Conservation (phyloP, 1,140 invertebrate species). For the Campodea augens region DNA sequence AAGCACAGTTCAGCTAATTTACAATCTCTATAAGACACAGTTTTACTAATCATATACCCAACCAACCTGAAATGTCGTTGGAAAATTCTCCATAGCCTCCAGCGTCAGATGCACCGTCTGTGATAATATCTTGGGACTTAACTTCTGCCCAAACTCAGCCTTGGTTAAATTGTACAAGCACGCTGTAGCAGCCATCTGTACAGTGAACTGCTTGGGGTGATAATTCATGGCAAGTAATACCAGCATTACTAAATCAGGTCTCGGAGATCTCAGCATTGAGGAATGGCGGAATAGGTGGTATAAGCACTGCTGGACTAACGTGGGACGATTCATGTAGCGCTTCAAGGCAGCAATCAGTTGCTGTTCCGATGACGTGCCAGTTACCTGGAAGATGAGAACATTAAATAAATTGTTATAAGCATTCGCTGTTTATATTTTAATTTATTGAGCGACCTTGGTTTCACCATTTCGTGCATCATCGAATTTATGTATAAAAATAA, state of each 20-base stretch:
- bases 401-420: too few species aligned
- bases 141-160: slow-evolving; percentile 38
- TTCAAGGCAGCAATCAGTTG: slow-evolving; percentile 42
- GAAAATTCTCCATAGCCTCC: slow-evolving; percentile 50
- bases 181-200: slow-evolving; percentile 63
- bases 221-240: slow-evolving; percentile 47
- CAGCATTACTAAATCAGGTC: slow-evolving; percentile 30
- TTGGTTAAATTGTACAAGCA: slow-evolving; percentile 63
- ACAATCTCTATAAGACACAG: slow-evolving; percentile 7
- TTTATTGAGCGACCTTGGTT: too few species aligned
- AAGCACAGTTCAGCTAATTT: slow-evolving; percentile 4
- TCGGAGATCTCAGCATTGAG: background rate
- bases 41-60: too few species aligned
- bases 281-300: slow-evolving; percentile 38
- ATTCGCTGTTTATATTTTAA: too few species aligned
- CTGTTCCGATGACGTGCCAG: too few species aligned
- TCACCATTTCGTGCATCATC: too few species aligned
- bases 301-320: slow-evolving; percentile 49
- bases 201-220: slow-evolving; percentile 40
- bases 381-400: too few species aligned
- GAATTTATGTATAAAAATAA: too few species aligned
- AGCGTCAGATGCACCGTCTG: slow-evolving; percentile 47
- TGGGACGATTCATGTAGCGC: slow-evolving; percentile 36
- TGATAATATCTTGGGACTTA: slow-evolving; percentile 44
- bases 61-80: slow-evolving; percentile 36